These are phyloP conservation scores for Caradrina kadenii DNA, from an alignment of 2,888 invertebrate genomes.

Conservation along the genomic window DNA sequence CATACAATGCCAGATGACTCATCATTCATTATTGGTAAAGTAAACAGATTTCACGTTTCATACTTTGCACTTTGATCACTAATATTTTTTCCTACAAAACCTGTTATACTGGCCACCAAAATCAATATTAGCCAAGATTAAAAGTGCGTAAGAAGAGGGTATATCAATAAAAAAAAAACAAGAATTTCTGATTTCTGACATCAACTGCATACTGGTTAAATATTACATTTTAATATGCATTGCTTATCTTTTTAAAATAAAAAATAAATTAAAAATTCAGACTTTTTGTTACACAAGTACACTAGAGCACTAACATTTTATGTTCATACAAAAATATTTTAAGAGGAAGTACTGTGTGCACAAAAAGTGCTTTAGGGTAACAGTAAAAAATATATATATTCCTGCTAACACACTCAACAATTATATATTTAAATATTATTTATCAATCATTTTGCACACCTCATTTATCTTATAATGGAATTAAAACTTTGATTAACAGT, in stretches of 20 bases:
- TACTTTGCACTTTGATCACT: slow-evolving; percentile 37
- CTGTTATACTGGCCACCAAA: not conserved
- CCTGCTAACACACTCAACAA: slow-evolving; percentile 20
- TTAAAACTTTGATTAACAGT: not conserved
- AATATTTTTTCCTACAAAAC: slow-evolving; percentile 8
- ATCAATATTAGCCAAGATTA: not conserved
- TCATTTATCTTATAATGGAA: slow-evolving; percentile 9
- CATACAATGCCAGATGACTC: slow-evolving; percentile 26
- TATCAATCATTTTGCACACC: slow-evolving; percentile 7
- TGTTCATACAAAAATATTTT: slow-evolving; percentile 48
- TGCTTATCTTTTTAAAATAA: slow-evolving; percentile 31
- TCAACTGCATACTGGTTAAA: slow-evolving; percentile 4
- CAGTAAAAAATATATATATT: slow-evolving; percentile 34
- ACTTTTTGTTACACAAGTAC: slow-evolving; percentile 57
- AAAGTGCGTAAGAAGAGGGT: slow-evolving; percentile 6
- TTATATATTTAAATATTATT: slow-evolving; percentile 26
- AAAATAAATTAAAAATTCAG: slow-evolving; percentile 61
- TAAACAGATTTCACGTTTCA: not conserved
- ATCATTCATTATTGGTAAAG: slow-evolving; percentile 14
- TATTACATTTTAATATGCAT: slow-evolving; percentile 16
- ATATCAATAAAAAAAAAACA: slow-evolving; percentile 29
- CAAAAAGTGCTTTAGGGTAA: slow-evolving; percentile 10
- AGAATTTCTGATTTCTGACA: slow-evolving; percentile 21
- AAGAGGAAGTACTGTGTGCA: slow-evolving; percentile 21
- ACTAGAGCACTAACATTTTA: slow-evolving; percentile 29